phyloP scores from a whole-genome alignment of 2,797 vertebrate species.

The Syncerus caffer region DNA sequence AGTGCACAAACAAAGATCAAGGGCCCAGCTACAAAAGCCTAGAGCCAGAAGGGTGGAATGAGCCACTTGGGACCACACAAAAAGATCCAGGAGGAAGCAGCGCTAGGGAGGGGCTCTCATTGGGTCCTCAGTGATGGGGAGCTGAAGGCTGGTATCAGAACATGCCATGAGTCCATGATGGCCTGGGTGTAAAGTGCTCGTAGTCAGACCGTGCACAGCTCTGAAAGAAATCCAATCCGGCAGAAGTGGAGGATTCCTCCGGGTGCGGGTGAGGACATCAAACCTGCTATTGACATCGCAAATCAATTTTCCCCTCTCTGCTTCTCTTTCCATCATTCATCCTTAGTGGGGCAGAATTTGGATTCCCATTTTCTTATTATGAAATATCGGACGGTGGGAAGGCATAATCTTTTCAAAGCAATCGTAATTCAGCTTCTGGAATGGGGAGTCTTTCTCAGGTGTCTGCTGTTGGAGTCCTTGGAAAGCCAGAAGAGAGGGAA shows the following conservation, averaged over 20 bases:
- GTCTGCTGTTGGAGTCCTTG: neutral
- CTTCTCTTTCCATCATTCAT: neutral
- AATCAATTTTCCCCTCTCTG: conserved; percentile 26
- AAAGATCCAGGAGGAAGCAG: neutral
- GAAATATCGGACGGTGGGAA: conserved; percentile 33
- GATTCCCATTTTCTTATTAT: conserved; percentile 53
- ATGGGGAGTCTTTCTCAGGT: neutral
- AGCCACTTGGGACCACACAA: neutral
- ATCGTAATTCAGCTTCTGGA: conserved; percentile 22
- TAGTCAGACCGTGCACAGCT: neutral
- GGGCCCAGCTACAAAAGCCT: neutral
- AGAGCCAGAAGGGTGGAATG: neutral
- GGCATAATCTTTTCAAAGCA: conserved; percentile 18
- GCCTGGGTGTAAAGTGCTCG: neutral
- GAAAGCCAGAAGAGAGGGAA: neutral
- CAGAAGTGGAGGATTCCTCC: neutral
- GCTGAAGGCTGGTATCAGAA: neutral
- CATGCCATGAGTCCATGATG: neutral
- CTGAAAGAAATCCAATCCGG: neutral
- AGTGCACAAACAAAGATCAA: neutral
- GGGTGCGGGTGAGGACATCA: neutral
- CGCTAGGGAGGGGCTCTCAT: neutral
- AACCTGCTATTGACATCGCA: neutral
- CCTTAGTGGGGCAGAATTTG: conserved; percentile 42
- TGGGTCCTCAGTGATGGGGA: neutral